phyloP scores from a whole-genome alignment of 2,113 vertebrate genomes.

The Campylomormyrus tamandua region DNA sequence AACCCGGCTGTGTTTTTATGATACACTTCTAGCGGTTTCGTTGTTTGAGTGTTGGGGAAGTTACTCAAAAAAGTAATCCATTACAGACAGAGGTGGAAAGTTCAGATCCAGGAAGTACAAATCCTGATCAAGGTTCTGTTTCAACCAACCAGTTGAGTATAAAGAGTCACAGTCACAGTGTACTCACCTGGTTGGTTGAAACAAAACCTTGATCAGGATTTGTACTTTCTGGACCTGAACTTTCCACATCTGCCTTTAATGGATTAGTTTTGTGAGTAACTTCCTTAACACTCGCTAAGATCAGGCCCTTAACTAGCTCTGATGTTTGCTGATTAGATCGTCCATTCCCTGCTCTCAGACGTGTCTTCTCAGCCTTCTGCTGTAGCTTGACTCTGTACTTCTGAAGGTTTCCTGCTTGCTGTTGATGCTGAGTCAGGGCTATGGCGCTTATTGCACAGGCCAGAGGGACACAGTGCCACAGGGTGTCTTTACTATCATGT shows the following conservation, averaged over 20 bases:
- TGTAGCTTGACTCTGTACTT: not conserved
- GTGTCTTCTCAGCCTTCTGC: not conserved
- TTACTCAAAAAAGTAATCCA: too few species aligned
- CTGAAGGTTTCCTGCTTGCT: not conserved
- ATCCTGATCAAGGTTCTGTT: too few species aligned
- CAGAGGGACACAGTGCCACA: not conserved
- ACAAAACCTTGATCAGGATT: too few species aligned
- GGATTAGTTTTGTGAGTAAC: too few species aligned
- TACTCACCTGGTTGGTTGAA: too few species aligned
- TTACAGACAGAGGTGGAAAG: too few species aligned
- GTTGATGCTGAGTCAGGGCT: not conserved
- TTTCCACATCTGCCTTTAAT: too few species aligned
- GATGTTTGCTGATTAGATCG: not conserved
- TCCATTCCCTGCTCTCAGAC: not conserved
- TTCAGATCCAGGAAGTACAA: too few species aligned
- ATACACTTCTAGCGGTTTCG: not conserved
- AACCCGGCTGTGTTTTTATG: constrained; percentile 5
- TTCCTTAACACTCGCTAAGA: not conserved
- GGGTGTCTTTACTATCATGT: not conserved
- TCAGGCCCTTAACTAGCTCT: not conserved
- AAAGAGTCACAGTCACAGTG: too few species aligned
- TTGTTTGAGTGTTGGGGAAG: not conserved
- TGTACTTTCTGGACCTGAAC: too few species aligned
- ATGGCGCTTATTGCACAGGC: not conserved
- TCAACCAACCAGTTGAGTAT: too few species aligned